Evolutionary conservation across 2,797 vertebrate species (phyloP).

Genomic region (Odontamblyopus lacepedii): DNA sequence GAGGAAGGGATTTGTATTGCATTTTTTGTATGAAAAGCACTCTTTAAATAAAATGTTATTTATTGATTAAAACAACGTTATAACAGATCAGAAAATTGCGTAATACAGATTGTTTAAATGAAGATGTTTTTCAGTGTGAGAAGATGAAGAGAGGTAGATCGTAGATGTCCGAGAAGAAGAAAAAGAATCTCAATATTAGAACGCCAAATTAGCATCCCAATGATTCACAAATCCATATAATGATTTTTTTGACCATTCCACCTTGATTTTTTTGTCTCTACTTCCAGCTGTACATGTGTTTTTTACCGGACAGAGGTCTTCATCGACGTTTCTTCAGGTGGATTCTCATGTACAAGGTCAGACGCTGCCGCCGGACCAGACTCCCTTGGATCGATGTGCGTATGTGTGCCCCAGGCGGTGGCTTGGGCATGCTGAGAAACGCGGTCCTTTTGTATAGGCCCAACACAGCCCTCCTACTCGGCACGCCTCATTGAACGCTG

Average conservation of each 20-base stretch:
- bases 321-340: background rate
- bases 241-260: background rate
- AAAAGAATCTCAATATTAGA: no score
- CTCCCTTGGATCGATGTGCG: background rate
- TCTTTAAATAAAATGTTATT: no score
- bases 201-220: background rate
- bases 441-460: background rate
- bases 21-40: no score
- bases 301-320: background rate
- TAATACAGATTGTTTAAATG: background rate
- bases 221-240: background rate
- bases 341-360: slow-evolving; percentile 6
- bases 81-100: no score
- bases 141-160: background rate
- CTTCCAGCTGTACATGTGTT: background rate
- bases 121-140: background rate
- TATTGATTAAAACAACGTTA: no score
- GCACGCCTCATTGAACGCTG: slow-evolving; percentile 9
- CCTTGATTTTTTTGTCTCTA: background rate
- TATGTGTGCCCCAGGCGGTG: background rate
- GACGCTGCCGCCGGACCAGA: background rate
- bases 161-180: no score
- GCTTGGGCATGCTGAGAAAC: slow-evolving; percentile 1
- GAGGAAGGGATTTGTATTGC: no score
- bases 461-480: background rate